Evolutionary conservation across 2,797 vertebrate genomes (phyloP), one percentile per base, ranked within the genome.

Genomic region (Siniperca undulata): DNA sequence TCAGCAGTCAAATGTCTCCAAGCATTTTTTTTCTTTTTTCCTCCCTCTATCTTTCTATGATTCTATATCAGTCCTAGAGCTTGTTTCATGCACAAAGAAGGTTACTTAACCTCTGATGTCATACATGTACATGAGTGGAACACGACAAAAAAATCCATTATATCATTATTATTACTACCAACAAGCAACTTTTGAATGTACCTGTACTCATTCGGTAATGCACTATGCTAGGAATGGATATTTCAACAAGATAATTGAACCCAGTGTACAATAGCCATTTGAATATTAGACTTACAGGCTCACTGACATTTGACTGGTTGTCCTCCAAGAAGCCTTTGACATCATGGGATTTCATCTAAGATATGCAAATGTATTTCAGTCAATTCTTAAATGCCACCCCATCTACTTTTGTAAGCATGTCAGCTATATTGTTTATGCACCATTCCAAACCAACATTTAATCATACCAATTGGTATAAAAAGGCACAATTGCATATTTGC

Each of bases 401-500:
- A 94, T 94, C 94, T 69, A 93, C 95, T 90, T 95, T 95, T 95
- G 91, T 93, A 94, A 97, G 95, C 96, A 96, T 95, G 94, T 96
- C 95, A 94, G 94, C 95, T 91, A 92, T 95, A 95, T 91, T 91
- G 88, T 88, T 94, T 93, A 92, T 92, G 92, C 92, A 97, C 95
- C 95, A 95, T 97, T 97, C 95, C 97, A 94, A 96, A 95, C 95
- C 95, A 96, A 97, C 95, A 92, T 95, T 94, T 94, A 96, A 97
- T 95, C 96, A 96, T 97, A 97, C 97, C 97, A 93, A 96, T 95
- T 94, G 97, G 97, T 99, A 99, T 97, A 99, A 99, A 96, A 99
- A 99, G 98, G 98, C 98, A 99, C 98, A 97, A 96, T 99, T 99
- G 98, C 98, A 99, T 98, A 97, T 97, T 99, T 96, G 97, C 97